phyloP scores from a whole-genome alignment of 1,140 invertebrate genomes.

The Drosophila guanche region DNA sequence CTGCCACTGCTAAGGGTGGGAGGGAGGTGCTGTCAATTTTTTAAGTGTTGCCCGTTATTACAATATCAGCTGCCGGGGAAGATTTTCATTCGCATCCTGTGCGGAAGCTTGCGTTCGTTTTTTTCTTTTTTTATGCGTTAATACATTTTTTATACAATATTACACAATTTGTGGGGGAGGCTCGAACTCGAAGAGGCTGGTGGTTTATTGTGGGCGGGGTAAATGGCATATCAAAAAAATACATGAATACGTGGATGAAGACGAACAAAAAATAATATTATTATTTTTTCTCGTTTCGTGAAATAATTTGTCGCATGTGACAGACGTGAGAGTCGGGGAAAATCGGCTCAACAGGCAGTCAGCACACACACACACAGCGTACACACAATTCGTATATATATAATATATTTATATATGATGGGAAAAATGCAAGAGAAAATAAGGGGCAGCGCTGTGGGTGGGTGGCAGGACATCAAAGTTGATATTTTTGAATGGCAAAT shows the following conservation, averaged over 20 bases:
- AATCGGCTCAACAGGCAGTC: conserved; percentile 64
- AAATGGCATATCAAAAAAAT: conserved; percentile 78
- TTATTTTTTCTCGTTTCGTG: conserved; percentile 32
- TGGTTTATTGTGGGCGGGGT: conserved; percentile 9
- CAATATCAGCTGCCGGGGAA: conserved; percentile 75
- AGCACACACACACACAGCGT: conserved; percentile 13
- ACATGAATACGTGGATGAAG: not conserved
- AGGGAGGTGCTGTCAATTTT: conserved; percentile 49
- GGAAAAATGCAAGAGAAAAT: not conserved
- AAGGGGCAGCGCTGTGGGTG: no score
- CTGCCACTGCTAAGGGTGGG: not conserved
- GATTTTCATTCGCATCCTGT: conserved; percentile 51
- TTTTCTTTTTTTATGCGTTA: conserved; percentile 59
- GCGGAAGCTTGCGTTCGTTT: no score
- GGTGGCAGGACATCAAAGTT: conserved; percentile 32
- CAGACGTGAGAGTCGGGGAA: conserved; percentile 51
- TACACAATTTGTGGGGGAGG: conserved; percentile 62
- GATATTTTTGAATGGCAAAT: conserved; percentile 15
- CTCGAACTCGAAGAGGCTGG: not conserved
- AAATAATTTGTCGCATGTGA: conserved; percentile 74
- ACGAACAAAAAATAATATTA: conserved; percentile 47
- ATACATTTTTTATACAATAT: conserved; percentile 79
- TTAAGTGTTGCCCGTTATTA: conserved; percentile 77
- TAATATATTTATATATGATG: conserved; percentile 18
- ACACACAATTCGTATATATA: conserved; percentile 53